phyloP scores from a whole-genome alignment of 1,140 invertebrate genomes.

The Conus betulinus region DNA sequence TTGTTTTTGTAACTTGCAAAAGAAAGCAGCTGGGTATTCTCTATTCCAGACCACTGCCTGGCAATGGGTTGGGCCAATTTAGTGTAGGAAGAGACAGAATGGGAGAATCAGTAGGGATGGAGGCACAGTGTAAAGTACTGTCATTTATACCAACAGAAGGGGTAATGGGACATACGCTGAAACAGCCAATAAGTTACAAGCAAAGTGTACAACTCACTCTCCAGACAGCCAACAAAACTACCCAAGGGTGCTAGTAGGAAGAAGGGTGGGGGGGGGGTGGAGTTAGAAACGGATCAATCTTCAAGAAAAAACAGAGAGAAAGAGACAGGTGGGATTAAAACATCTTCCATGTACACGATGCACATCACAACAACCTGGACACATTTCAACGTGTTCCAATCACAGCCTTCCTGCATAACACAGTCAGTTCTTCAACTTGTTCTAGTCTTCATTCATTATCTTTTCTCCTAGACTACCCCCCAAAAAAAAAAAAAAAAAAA shows the following conservation, averaged over 20 bases:
- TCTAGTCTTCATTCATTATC: neutral
- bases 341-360: neutral
- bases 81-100: too few species aligned
- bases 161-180: too few species aligned
- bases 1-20: too few species aligned
- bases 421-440: neutral
- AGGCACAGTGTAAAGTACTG: too few species aligned
- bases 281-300: neutral
- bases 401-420: conserved; percentile 2
- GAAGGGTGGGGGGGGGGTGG: neutral
- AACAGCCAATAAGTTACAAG: too few species aligned
- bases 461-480: neutral
- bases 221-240: too few species aligned
- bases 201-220: too few species aligned
- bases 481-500: neutral
- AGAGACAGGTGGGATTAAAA: neutral
- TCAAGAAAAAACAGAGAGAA: neutral
- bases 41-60: too few species aligned
- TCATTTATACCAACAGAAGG: too few species aligned
- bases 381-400: neutral
- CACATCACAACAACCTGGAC: conserved; percentile 1
- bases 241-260: neutral
- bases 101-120: too few species aligned
- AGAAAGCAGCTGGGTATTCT: too few species aligned
- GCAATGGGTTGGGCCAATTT: too few species aligned